Conservation (phyloP, 2,113 vertebrate genomes). For the Harpagus bidentatus region DNA sequence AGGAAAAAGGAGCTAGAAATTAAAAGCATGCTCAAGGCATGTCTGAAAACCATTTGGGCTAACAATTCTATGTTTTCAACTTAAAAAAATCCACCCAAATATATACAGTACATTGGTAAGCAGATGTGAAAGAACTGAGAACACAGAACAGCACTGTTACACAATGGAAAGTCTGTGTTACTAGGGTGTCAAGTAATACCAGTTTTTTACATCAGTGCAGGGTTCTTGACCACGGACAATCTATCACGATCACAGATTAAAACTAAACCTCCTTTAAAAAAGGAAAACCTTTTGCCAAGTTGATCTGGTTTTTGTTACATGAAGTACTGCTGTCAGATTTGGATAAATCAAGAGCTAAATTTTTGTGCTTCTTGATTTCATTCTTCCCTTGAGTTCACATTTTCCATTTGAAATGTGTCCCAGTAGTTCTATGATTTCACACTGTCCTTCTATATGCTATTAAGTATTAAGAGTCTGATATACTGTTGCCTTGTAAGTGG, state of each 20-base stretch:
- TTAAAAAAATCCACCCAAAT: neutral
- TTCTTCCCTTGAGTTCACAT: neutral
- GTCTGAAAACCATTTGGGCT: neutral
- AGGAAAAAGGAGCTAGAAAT: neutral
- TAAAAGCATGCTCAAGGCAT: neutral
- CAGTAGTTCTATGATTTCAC: constrained; percentile 1
- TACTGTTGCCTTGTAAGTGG: neutral
- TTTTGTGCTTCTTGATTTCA: constrained; percentile 12
- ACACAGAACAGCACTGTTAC: neutral
- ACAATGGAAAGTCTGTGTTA: neutral
- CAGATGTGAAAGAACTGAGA: neutral
- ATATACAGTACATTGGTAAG: neutral
- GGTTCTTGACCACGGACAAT: neutral
- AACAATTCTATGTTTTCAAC: neutral
- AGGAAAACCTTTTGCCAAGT: neutral
- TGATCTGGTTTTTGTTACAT: neutral
- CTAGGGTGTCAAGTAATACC: neutral
- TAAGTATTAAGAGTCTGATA: neutral
- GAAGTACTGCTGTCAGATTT: constrained; percentile 1
- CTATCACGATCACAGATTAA: neutral
- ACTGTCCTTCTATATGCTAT: neutral
- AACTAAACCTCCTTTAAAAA: neutral
- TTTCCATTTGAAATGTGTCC: neutral
- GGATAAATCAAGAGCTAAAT: neutral
- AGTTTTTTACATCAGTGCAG: neutral